Evolutionary conservation across 2,888 invertebrate genomes (phyloP).

Genomic region (Harmothoe impar): DNA sequence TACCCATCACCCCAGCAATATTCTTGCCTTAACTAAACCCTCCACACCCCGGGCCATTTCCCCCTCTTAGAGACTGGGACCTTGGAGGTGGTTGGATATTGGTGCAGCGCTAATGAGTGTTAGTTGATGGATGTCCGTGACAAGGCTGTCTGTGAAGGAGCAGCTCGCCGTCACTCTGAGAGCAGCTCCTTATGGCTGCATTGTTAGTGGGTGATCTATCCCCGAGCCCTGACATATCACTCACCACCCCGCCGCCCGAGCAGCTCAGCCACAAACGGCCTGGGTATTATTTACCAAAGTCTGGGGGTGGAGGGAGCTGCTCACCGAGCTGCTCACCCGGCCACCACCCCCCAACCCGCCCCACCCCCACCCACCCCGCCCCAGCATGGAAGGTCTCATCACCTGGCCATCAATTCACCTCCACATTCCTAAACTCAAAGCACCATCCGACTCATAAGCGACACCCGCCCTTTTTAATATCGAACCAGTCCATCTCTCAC

Average conservation of each 20-base stretch:
- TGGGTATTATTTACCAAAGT: constrained; percentile 20
- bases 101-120: constrained; percentile 45
- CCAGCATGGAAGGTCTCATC: background rate
- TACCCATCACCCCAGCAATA: no score
- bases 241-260: constrained; percentile 22
- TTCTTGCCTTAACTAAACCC: background rate
- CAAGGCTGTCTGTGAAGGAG: constrained; percentile 5
- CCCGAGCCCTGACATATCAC: constrained; percentile 48
- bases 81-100: background rate
- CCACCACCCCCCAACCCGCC: background rate
- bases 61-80: background rate
- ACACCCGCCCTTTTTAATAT: background rate
- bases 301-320: background rate
- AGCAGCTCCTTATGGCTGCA: constrained; percentile 45
- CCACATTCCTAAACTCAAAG: background rate
- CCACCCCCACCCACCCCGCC: background rate
- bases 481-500: background rate
- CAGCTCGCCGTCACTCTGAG: background rate
- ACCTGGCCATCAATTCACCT: background rate
- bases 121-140: constrained; percentile 42
- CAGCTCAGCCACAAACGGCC: constrained; percentile 6
- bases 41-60: background rate
- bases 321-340: background rate
- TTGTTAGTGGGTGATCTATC: constrained; percentile 45
- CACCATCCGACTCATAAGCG: background rate